Conservation (phyloP, 2,797 vertebrate species). For the Tenualosa ilisha region DNA sequence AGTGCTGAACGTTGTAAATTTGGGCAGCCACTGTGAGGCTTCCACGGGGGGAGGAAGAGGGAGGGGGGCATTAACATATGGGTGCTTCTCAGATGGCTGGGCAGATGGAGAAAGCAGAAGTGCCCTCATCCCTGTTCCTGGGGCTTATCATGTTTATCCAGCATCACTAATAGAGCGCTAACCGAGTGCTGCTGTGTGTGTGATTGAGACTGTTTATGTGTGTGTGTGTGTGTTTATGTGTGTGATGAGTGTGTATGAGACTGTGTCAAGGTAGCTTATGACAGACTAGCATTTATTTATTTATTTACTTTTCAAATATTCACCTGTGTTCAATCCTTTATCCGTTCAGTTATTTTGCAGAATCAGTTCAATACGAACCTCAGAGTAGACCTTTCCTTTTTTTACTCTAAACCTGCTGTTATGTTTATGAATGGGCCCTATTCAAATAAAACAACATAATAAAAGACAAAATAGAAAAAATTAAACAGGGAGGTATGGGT, state of each 20-base stretch:
- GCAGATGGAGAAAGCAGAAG: slow-evolving; percentile 41
- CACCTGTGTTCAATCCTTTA: not conserved
- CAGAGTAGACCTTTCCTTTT: not conserved
- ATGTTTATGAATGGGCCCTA: not conserved
- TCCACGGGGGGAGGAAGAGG: slow-evolving; percentile 29
- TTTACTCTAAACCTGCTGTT: not conserved
- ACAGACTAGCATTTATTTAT: not conserved
- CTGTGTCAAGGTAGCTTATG: not conserved
- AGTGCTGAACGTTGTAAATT: slow-evolving; percentile 18
- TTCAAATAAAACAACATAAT: not conserved
- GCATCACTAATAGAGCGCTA: slow-evolving; percentile 27
- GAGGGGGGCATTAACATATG: slow-evolving; percentile 47
- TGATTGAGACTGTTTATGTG: not conserved
- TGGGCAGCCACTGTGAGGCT: slow-evolving; percentile 31
- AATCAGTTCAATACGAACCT: not conserved
- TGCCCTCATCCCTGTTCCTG: slow-evolving; percentile 42
- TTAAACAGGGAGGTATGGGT: not conserved
- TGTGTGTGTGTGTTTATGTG: not conserved
- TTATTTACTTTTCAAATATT: not conserved
- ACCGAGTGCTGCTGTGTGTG: not conserved
- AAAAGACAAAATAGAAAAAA: not conserved
- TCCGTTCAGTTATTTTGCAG: not conserved
- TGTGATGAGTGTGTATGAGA: not conserved
- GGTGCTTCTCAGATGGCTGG: slow-evolving; percentile 55
- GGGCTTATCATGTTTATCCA: slow-evolving; percentile 44